Evolutionary conservation across 2,797 vertebrate genomes (phyloP).

Genomic region (Rhincodon typus): DNA sequence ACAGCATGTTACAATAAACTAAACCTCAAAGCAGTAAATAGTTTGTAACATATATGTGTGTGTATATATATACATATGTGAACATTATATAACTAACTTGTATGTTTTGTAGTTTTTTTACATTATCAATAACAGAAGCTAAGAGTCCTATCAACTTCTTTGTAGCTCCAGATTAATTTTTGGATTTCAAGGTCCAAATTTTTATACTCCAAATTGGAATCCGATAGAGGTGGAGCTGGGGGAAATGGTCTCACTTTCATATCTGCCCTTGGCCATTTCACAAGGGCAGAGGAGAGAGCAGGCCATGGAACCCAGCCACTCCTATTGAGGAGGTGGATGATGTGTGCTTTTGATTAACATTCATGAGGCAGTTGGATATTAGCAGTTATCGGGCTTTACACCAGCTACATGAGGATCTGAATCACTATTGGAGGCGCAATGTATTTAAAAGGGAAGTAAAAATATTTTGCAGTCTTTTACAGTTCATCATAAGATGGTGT

Average conservation of each 20-base stretch:
- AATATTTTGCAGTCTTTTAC: background rate
- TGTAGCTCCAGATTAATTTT: background rate
- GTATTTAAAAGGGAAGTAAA: background rate
- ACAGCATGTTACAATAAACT: too few relatives aligned
- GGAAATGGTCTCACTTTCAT: background rate
- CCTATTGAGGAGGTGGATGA: background rate
- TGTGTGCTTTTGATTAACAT: background rate
- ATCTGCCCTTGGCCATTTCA: background rate
- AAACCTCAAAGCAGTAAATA: too few relatives aligned
- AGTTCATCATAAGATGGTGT: background rate
- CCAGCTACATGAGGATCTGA: background rate
- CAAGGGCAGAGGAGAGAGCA: background rate
- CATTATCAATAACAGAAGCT: background rate
- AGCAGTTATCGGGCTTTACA: background rate
- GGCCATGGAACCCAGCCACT: too few relatives aligned
- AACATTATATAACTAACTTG: too few relatives aligned
- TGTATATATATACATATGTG: too few relatives aligned
- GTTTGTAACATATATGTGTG: too few relatives aligned
- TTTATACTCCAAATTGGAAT: background rate
- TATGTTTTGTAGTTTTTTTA: background rate
- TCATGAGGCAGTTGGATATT: background rate
- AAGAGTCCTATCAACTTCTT: background rate
- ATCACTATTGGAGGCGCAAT: background rate
- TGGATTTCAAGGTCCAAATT: background rate
- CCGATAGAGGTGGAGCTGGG: background rate